Evolutionary conservation across 2,113 vertebrate genomes (phyloP).

Genomic region (Tragulus kanchil): DNA sequence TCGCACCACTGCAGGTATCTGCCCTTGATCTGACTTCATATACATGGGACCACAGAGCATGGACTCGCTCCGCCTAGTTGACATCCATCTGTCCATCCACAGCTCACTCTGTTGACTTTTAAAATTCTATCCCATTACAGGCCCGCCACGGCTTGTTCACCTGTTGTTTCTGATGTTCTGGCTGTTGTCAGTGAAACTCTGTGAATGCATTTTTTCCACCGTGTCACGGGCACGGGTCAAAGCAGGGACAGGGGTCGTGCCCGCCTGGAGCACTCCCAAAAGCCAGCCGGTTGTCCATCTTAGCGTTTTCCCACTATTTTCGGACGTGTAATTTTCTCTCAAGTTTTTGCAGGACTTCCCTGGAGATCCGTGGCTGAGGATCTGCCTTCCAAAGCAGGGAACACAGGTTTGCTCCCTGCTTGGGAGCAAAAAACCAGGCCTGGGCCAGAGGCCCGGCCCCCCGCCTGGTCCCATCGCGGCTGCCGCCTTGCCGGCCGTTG

Average conservation of each 20-base stretch:
- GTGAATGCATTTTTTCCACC: background rate
- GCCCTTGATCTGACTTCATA: background rate
- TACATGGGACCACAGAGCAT: background rate
- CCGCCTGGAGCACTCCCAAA: background rate
- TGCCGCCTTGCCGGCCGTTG: background rate
- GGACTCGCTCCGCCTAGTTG: background rate
- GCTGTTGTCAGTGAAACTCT: background rate
- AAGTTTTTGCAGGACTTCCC: background rate
- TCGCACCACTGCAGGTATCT: background rate
- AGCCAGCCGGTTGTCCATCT: background rate
- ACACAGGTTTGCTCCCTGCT: background rate
- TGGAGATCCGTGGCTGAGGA: background rate
- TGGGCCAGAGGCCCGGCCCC: background rate
- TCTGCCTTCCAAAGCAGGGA: background rate
- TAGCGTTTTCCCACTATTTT: background rate
- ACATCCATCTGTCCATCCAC: fast-evolving
- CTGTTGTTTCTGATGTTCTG: background rate
- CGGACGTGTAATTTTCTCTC: background rate
- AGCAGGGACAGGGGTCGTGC: background rate
- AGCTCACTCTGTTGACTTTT: background rate
- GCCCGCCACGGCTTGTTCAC: too few species aligned
- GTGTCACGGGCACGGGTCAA: background rate
- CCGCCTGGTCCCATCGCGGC: fast-evolving
- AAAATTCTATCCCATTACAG: fast-evolving
- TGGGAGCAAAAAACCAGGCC: background rate